These are phyloP conservation scores for Mesitornis unicolor DNA, from an alignment of 2,113 vertebrate species.

Conservation along the genomic window DNA sequence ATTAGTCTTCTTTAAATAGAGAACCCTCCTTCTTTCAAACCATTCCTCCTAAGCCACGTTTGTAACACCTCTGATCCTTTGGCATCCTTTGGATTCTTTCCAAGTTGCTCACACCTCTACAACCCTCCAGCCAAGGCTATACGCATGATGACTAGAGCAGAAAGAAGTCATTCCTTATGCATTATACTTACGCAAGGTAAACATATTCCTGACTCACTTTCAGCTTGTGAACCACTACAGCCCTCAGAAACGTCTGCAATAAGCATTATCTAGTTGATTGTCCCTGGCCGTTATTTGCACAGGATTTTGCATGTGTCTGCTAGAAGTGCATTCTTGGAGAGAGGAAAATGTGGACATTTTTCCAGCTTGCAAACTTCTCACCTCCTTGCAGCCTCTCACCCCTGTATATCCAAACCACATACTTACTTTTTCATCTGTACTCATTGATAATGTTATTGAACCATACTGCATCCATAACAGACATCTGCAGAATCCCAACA, in stretches of 20 bases:
- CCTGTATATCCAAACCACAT: neutral
- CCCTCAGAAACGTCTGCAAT: neutral
- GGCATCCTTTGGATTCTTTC: neutral
- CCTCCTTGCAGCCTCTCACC: neutral
- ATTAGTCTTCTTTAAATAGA: neutral
- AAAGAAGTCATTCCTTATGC: neutral
- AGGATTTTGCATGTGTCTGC: neutral
- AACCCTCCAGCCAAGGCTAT: neutral
- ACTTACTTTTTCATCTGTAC: neutral
- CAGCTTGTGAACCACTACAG: neutral
- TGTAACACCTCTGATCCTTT: neutral
- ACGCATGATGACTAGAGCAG: neutral
- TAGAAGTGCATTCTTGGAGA: neutral
- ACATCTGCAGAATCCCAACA: neutral
- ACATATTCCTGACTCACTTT: neutral
- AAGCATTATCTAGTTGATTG: neutral
- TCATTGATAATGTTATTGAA: neutral
- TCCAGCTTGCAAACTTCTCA: neutral
- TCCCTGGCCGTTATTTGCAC: neutral
- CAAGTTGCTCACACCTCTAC: neutral
- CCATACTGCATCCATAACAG: neutral
- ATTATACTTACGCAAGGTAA: neutral
- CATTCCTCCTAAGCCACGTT: neutral
- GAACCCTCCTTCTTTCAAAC: neutral
- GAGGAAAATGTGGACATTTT: neutral